Conservation (phyloP, 2,797 vertebrate species). For the Sebastes cheni region DNA sequence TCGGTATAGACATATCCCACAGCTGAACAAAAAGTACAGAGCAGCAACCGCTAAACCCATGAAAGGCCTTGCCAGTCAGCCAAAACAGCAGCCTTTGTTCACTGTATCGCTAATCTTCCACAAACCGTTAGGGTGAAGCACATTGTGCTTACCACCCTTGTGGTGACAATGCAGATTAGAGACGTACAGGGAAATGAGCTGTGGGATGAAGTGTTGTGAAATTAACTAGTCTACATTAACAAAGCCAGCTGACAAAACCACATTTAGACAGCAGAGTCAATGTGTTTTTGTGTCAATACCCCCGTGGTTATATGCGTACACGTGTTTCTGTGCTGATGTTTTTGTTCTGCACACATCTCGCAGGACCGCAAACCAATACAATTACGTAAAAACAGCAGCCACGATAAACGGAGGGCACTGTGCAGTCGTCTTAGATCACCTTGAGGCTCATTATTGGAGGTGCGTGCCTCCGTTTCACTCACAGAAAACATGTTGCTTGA, state of each 20-base stretch:
- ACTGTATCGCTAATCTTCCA: slow-evolving; percentile 51
- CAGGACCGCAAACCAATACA: not conserved
- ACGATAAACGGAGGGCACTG: not conserved
- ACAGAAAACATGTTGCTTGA: slow-evolving; percentile 32
- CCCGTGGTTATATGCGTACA: not conserved
- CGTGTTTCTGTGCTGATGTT: not conserved
- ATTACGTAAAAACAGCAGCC: not conserved
- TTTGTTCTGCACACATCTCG: slow-evolving; percentile 9
- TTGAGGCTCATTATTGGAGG: slow-evolving; percentile 28
- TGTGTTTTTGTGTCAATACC: slow-evolving; percentile 12
- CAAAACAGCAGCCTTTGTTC: slow-evolving; percentile 63
- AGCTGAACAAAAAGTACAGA: slow-evolving; percentile 61
- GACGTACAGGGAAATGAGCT: slow-evolving; percentile 27
- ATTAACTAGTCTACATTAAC: slow-evolving; percentile 40
- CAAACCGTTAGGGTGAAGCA: slow-evolving; percentile 47
- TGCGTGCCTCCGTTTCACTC: not conserved
- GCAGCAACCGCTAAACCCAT: slow-evolving; percentile 66
- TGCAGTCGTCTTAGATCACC: slow-evolving; percentile 23
- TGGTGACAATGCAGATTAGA: slow-evolving; percentile 56
- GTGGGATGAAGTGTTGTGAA: slow-evolving; percentile 42
- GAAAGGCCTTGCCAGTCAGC: slow-evolving; percentile 62
- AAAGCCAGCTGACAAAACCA: slow-evolving; percentile 39
- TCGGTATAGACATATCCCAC: slow-evolving; percentile 32
- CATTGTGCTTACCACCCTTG: slow-evolving; percentile 33
- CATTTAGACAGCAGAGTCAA: slow-evolving; percentile 8